Conservation (phyloP, 2,113 vertebrate genomes). For the Bos taurus region DNA sequence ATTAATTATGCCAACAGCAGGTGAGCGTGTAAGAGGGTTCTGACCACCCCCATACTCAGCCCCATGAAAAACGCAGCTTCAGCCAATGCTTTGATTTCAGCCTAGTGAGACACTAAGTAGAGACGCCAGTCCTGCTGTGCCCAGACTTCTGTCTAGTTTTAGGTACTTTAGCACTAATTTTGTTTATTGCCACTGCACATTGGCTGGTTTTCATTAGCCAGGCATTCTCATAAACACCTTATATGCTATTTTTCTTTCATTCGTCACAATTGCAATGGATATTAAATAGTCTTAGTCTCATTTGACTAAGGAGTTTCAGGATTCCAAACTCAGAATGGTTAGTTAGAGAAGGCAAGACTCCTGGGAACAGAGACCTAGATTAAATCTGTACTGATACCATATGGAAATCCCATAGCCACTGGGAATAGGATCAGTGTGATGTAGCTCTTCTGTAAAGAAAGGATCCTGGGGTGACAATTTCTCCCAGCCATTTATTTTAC, state of each 20-base stretch:
- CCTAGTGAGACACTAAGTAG: not conserved
- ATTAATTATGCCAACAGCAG: not conserved
- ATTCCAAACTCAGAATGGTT: not conserved
- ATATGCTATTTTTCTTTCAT: not conserved
- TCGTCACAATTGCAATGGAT: not conserved
- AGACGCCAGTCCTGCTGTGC: not conserved
- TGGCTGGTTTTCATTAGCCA: not conserved
- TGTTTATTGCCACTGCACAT: not conserved
- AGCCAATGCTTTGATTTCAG: not conserved
- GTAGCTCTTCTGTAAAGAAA: not conserved
- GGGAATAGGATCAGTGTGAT: not conserved
- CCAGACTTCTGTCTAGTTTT: not conserved
- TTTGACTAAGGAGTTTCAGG: not conserved
- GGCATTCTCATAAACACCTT: not conserved
- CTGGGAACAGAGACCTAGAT: not conserved
- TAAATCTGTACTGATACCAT: not conserved
- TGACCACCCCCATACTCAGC: not conserved
- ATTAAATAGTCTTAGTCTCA: not conserved
- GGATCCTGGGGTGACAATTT: not conserved
- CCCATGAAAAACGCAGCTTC: not conserved
- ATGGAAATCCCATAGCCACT: not conserved
- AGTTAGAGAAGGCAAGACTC: not conserved
- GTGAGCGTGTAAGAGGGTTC: not conserved
- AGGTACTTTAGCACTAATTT: not conserved
- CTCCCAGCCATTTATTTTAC: not conserved